Base-by-base conservation (phyloP, 2,113 vertebrate genomes). In the Oryzias melastigma region DNA sequence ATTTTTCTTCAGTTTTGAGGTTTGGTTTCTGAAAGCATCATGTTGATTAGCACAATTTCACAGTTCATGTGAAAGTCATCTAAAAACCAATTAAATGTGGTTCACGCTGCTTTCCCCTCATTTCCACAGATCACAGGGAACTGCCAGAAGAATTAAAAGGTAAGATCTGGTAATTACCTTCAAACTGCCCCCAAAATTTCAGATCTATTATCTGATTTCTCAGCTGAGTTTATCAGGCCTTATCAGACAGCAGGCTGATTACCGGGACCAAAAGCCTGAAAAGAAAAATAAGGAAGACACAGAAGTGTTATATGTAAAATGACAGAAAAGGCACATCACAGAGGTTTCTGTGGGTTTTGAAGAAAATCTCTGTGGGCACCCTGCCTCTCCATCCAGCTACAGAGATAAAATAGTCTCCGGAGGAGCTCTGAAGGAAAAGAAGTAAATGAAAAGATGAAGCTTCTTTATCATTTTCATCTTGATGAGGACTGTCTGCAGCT, bases 161-260 rank as follows among this genome's bases (percentile, higher is more conserved):
- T 80, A 82, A 74, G 75, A 80, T 83, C 82, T 81, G 63, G 77
- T 84, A 84, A 87, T 84, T 87, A 76, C 70, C 77, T 76, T 59
- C 45, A 74, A 71, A 74, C 65, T 52, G 19, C 62, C 55, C 52
- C 5, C 61, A 73, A 71, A 62, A 52, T 46, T 40, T 73, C 51
- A 47, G 73, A 81, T 87, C 65, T 69, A 83, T 81, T 76, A 80
- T 71, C 52, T 42, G 69, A 77, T 82, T 79, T 67, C 52, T 79
- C 56, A 66, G 60, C 54, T 27, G 63, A 35, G 63, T 59, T 81
- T 79, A 79, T 81, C 79, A 6, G 29, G 2, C 45, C 66, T 82
- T 69, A 85, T 85, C 81, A 51, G 53, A 63, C 62, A n/a, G 47
- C 41, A 24, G 68, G 60, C 15, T 72, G 80, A 82, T 75, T 77